A percentile compares a stretch with the other conserved stretches of the same genome.
Evolutionary conservation across 64 coral and sea anemone genomes (phyloP).

Genomic region (Hydrozoanthus tunicans): DNA sequence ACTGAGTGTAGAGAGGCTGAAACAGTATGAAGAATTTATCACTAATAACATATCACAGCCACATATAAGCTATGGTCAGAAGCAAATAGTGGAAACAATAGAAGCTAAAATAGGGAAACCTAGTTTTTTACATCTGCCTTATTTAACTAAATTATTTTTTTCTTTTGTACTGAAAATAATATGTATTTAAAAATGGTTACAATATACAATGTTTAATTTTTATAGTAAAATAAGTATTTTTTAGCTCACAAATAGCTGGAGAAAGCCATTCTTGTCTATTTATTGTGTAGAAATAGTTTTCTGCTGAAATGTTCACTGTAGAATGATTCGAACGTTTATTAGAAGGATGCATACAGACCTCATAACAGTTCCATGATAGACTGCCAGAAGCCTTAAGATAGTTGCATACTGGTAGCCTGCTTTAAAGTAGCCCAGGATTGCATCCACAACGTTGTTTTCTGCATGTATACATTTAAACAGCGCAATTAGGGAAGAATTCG

Average conservation of each 20-base stretch:
- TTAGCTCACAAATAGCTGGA: constrained; percentile 12
- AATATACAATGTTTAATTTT: constrained; percentile 17
- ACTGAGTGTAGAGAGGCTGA: constrained; percentile 37
- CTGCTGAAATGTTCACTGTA: background rate
- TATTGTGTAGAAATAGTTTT: background rate
- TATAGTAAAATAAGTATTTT: constrained; percentile 27
- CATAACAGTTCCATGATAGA: constrained; percentile 29
- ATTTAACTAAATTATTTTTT: constrained; percentile 12
- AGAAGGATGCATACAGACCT: constrained; percentile 15
- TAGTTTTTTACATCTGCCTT: constrained; percentile 8
- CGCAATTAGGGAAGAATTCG: constrained; percentile 7
- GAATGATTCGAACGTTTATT: constrained; percentile 19
- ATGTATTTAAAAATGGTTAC: constrained; percentile 19
- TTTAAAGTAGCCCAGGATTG: constrained; percentile 48
- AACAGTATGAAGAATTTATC: background rate
- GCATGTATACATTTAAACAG: background rate
- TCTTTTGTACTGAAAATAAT: constrained; percentile 16
- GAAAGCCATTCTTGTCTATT: background rate
- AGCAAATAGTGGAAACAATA: background rate
- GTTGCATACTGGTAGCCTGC: constrained; percentile 34
- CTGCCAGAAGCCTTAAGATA: constrained; percentile 33
- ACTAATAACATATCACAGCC: constrained; percentile 5
- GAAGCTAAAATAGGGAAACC: constrained; percentile 8
- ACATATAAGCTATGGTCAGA: background rate
- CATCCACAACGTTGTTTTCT: constrained; percentile 34